Evolutionary conservation across 2,888 invertebrate genomes (phyloP), one percentile per base, ranked within the genome.

Genomic region (Empis stercorea): DNA sequence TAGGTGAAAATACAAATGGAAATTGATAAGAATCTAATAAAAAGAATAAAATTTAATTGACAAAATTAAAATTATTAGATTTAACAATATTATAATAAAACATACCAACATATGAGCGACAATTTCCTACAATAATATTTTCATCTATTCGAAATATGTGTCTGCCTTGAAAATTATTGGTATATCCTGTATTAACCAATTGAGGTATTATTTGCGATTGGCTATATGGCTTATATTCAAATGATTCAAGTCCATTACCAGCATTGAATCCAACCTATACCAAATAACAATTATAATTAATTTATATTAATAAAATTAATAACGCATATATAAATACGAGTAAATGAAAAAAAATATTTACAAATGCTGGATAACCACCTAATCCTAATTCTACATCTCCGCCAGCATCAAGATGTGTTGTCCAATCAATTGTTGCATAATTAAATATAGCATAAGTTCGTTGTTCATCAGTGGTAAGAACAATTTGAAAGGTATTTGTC

Each of bases 191-290:
- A 7, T 80, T 79, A 0, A 82, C 79, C 49, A 89, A 70, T 66
- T 87, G 86, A 57, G 85, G 74, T 15, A 88, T 73, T 7, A 86
- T 84, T 2, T 85, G 81, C 2, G 76, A 76, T 64, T 89, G 89
- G 23, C 88, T 88, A 66, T 87, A 89, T 0, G 89, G 91, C 52
- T 75, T 76, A 65, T 89, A 89, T 67, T 87, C 85, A 65, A 80
- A 87, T 54, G 82, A 79, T 61, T 81, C 78, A 0, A 89, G 89
- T 16, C 88, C 89, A 61, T 92, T 88, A 27, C 94, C 94, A 45
- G 85, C 93, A 63, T 94, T 94, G 65, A 94, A 94, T 39, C 94
- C 94, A 58, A 87, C 80, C 86, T 87, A n/a, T n/a, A n/a, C n/a
- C n/a, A n/a, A n/a, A n/a, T n/a, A n/a, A n/a, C n/a, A n/a, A n/a